A percentile compares a stretch with the other conserved stretches of the same genome.
Evolutionary conservation across 2,113 vertebrate genomes (phyloP).

Genomic region (Upupa epops): DNA sequence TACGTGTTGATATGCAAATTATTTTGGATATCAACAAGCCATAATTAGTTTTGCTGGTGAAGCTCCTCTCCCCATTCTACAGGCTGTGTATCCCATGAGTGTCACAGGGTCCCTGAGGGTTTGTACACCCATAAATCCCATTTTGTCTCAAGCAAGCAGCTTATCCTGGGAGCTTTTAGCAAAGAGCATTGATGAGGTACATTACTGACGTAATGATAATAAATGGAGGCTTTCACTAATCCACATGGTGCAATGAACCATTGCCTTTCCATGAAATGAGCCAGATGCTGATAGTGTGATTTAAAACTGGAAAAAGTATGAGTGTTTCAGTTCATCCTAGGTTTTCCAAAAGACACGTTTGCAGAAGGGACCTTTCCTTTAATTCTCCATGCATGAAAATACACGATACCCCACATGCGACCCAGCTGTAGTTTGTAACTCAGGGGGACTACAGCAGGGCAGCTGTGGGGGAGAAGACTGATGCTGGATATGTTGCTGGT

Average conservation of each 20-base stretch:
- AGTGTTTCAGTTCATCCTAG: not conserved
- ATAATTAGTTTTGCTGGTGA: not conserved
- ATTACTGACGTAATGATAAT: not conserved
- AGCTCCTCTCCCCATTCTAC: not conserved
- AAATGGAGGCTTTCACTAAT: not conserved
- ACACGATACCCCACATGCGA: not conserved
- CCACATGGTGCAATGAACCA: not conserved
- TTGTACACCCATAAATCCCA: not conserved
- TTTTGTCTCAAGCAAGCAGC: not conserved
- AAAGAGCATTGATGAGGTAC: not conserved
- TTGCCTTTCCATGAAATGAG: not conserved
- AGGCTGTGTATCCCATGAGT: not conserved
- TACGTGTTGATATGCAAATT: not conserved
- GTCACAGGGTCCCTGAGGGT: not conserved
- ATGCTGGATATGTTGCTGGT: not conserved
- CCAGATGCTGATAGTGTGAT: not conserved
- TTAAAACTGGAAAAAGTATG: not conserved
- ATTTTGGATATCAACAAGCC: not conserved
- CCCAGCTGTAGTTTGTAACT: not conserved
- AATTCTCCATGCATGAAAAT: not conserved
- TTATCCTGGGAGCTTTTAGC: not conserved
- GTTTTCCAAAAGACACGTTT: not conserved
- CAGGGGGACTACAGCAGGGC: not conserved
- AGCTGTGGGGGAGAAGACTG: not conserved
- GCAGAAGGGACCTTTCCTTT: not conserved